phyloP scores from a whole-genome alignment of 2,888 invertebrate species.

The Charanyca ferruginea region DNA sequence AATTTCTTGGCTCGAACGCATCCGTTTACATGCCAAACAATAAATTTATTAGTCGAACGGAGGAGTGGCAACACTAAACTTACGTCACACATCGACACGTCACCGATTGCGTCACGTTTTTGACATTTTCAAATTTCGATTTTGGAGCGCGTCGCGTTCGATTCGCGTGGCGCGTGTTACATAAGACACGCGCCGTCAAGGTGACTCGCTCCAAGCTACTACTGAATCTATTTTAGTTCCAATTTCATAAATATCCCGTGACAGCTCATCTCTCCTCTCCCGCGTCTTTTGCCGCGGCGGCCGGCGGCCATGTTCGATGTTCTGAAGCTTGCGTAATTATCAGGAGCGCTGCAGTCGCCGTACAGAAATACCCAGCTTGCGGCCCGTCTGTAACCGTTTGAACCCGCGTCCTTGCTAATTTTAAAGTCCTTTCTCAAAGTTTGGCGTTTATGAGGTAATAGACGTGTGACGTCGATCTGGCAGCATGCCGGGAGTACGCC shows the following conservation, averaged over 20 bases:
- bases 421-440: conserved; percentile 89
- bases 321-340: conserved; percentile 84
- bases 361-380: conserved; percentile 66
- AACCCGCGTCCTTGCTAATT: conserved; percentile 89
- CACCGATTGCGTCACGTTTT: conserved; percentile 84
- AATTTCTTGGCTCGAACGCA: conserved; percentile 91
- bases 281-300: conserved; percentile 83
- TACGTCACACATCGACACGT: conserved; percentile 86
- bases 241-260: conserved; percentile 91
- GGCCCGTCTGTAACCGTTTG: conserved; percentile 71
- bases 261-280: conserved; percentile 89
- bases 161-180: conserved; percentile 79
- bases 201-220: conserved; percentile 89
- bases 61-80: conserved; percentile 89
- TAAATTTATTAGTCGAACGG: conserved; percentile 90
- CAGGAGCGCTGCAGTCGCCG: conserved; percentile 77
- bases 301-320: conserved; percentile 83
- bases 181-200: conserved; percentile 87
- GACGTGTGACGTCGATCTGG: conserved; percentile 87
- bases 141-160: conserved; percentile 75
- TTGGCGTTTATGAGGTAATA: conserved; percentile 89
- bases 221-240: conserved; percentile 89
- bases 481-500: conserved; percentile 89
- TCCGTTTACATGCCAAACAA: conserved; percentile 91
- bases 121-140: conserved; percentile 82